phyloP scores from a whole-genome alignment of 2,797 vertebrate species.

The Sebastes hubbsi region DNA sequence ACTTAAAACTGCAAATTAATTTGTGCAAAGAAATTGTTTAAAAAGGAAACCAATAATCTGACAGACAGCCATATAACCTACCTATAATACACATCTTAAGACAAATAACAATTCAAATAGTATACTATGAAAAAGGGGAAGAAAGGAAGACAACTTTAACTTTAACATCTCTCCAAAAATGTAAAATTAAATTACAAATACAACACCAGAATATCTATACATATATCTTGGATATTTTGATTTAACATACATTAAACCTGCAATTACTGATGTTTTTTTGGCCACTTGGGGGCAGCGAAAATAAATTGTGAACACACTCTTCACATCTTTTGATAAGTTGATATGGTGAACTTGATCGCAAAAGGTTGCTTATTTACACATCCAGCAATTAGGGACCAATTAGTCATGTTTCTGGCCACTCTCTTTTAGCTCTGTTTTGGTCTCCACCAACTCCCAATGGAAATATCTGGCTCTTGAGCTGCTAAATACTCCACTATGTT shows the following conservation, averaged over 20 bases:
- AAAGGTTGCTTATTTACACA: not conserved
- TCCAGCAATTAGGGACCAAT: not conserved
- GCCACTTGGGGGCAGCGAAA: not conserved
- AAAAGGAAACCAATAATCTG: not conserved
- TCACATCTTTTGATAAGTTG: not conserved
- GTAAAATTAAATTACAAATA: not conserved
- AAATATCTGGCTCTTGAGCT: not conserved
- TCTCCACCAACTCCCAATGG: no score
- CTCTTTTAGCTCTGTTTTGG: no score
- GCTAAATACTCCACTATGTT: not conserved
- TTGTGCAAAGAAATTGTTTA: not conserved
- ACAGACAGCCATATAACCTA: not conserved
- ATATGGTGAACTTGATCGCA: no score
- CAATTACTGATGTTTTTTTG: no score
- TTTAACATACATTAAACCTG: not conserved
- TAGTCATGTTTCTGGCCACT: not conserved
- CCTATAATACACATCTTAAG: not conserved
- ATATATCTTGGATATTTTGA: not conserved
- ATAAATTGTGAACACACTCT: not conserved
- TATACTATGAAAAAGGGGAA: not conserved
- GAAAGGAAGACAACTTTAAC: not conserved
- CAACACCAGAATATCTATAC: not conserved
- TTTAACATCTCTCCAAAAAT: not conserved
- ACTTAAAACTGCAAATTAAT: not conserved
- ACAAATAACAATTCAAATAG: not conserved